phyloP scores from a whole-genome alignment of 2,797 vertebrate genomes.

The Cheirogaleus major region DNA sequence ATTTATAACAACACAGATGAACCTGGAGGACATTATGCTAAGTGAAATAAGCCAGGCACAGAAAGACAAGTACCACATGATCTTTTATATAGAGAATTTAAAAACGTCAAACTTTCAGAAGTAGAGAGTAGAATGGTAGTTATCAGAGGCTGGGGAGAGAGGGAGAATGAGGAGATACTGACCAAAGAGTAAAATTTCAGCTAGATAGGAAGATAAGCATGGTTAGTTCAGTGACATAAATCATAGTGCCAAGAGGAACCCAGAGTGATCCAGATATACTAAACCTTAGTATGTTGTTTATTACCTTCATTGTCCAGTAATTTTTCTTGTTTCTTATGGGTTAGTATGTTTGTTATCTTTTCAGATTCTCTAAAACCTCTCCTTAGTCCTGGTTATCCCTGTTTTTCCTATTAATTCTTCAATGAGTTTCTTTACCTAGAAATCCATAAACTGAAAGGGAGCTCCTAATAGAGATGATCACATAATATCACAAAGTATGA shows the following conservation, averaged over 20 bases:
- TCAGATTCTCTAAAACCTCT: constrained; percentile 22
- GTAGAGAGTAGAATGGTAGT: too few species aligned
- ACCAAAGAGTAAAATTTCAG: not conserved
- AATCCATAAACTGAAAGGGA: constrained; percentile 14
- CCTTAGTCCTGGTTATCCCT: not conserved
- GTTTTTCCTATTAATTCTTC: not conserved
- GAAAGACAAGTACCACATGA: not conserved
- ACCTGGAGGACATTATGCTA: not conserved
- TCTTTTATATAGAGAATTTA: not conserved
- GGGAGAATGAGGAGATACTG: not conserved
- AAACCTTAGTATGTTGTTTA: too few species aligned
- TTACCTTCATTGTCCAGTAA: too few species aligned
- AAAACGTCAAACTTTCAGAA: not conserved
- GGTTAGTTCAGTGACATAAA: too few species aligned
- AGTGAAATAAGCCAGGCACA: not conserved
- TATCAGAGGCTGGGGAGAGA: not conserved
- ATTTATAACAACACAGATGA: not conserved
- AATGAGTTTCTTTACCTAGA: constrained; percentile 8
- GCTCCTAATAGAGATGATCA: not conserved
- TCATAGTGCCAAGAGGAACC: too few species aligned
- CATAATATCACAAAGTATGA: not conserved
- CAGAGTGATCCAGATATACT: too few species aligned
- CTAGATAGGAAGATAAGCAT: not conserved
- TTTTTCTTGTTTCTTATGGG: not conserved
- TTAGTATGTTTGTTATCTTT: constrained; percentile 10